These are phyloP conservation scores for Irena cyanogastra DNA, from an alignment of 2,113 vertebrate species.

Conservation along the genomic window DNA sequence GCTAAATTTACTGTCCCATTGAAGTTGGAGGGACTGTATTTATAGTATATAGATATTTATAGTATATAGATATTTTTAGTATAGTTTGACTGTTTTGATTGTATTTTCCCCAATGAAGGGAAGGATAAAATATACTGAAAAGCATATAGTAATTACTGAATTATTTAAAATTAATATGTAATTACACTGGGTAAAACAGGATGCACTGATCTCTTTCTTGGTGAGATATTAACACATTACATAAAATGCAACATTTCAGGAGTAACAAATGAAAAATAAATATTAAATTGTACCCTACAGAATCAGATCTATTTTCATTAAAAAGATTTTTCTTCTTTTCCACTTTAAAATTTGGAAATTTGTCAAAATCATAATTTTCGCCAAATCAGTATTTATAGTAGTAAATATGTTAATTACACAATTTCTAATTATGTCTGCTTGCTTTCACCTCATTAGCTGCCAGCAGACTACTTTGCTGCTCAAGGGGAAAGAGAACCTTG, in stretches of 20 bases:
- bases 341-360: neutral
- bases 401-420: neutral
- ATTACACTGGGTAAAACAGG: neutral
- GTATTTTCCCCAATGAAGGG: neutral
- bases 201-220: neutral
- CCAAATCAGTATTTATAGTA: neutral
- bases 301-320: neutral
- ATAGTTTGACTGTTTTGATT: neutral
- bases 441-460: conserved; percentile 36
- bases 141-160: neutral
- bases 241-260: neutral
- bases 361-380: neutral
- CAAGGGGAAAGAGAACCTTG: conserved; percentile 1
- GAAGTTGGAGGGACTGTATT: neutral
- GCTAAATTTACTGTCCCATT: neutral
- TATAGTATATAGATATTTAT: neutral
- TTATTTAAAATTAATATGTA: neutral
- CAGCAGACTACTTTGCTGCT: neutral
- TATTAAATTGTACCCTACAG: neutral
- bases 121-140: neutral
- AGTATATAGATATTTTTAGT: neutral
- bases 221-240: neutral
- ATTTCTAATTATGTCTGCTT: conserved; percentile 13
- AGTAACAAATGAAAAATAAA: neutral
- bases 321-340: neutral